phyloP scores from a whole-genome alignment of 2,113 vertebrate species.

The Damaliscus lunatus region DNA sequence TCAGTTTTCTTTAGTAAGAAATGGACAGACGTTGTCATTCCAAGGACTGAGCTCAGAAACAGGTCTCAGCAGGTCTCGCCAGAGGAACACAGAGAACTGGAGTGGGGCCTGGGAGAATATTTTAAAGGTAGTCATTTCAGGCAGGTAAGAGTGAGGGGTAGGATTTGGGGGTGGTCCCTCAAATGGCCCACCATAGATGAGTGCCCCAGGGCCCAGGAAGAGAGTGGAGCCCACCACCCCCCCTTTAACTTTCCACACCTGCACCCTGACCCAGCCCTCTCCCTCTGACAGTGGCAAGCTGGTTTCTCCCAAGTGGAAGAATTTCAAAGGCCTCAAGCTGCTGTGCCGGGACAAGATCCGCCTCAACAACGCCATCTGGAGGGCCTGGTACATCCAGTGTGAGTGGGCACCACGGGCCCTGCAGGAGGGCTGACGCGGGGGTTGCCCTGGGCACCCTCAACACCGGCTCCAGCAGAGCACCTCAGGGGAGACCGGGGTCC shows the following conservation, averaged over 20 bases:
- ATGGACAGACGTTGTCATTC: no score
- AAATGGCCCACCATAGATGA: not conserved
- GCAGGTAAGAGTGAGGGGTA: not conserved
- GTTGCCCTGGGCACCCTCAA: not conserved
- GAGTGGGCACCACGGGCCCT: slow-evolving; percentile 72
- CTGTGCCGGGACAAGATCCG: slow-evolving; percentile 98
- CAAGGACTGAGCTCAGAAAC: not conserved
- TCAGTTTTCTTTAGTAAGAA: not conserved
- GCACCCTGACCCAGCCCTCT: not conserved
- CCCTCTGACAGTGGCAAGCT: slow-evolving; percentile 87
- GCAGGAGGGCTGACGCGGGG: not conserved
- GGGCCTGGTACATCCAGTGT: slow-evolving; percentile 99
- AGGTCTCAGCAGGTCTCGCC: not conserved
- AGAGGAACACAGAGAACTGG: not conserved
- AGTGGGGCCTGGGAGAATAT: not conserved
- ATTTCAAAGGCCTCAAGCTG: slow-evolving; percentile 94
- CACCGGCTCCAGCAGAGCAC: not conserved
- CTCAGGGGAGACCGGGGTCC: not conserved
- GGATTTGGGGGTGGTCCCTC: not conserved
- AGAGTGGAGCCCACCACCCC: no score
- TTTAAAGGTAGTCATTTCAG: not conserved
- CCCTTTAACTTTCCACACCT: not conserved
- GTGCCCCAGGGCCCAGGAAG: not conserved
- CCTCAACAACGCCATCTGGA: slow-evolving; percentile 98
- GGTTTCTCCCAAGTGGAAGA: slow-evolving; percentile 99